Conservation (phyloP, 2,113 vertebrate species). For the Odontophorus gujanensis region DNA sequence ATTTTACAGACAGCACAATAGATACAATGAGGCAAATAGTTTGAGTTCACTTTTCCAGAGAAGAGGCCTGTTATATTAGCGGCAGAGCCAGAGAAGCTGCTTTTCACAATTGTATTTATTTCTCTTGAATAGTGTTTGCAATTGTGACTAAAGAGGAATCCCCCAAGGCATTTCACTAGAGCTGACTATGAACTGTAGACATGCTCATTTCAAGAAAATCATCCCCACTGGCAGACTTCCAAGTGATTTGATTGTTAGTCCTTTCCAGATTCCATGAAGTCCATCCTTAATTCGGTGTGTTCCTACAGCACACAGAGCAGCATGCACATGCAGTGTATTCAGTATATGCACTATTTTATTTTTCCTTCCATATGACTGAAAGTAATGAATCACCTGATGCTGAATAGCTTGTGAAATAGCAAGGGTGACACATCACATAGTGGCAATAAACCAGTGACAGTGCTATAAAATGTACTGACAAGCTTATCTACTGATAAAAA, state of each 20-base stretch:
- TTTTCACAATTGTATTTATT: not conserved
- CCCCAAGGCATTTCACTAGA: not conserved
- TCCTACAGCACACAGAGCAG: not conserved
- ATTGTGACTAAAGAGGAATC: not conserved
- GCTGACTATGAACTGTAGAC: not conserved
- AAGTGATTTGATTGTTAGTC: not conserved
- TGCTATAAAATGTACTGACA: slow-evolving; percentile 16
- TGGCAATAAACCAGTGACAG: not conserved
- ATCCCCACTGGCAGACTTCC: not conserved
- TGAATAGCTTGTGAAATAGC: slow-evolving; percentile 1
- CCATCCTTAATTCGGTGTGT: not conserved
- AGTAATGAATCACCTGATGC: slow-evolving; percentile 17
- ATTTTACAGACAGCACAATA: not conserved
- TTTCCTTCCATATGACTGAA: slow-evolving; percentile 5
- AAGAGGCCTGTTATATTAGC: too few relatives aligned
- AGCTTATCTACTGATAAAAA: slow-evolving; percentile 35
- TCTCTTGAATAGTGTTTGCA: not conserved
- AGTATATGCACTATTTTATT: not conserved
- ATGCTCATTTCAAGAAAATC: not conserved
- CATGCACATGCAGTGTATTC: not conserved
- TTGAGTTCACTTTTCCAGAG: not conserved
- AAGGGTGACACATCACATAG: not conserved
- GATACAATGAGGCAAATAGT: not conserved
- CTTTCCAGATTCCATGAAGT: not conserved
- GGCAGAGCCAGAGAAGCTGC: not conserved